Evolutionary conservation across 2,888 invertebrate species (phyloP), one percentile per base, ranked within the genome.

Genomic region (Bimastos eiseni): DNA sequence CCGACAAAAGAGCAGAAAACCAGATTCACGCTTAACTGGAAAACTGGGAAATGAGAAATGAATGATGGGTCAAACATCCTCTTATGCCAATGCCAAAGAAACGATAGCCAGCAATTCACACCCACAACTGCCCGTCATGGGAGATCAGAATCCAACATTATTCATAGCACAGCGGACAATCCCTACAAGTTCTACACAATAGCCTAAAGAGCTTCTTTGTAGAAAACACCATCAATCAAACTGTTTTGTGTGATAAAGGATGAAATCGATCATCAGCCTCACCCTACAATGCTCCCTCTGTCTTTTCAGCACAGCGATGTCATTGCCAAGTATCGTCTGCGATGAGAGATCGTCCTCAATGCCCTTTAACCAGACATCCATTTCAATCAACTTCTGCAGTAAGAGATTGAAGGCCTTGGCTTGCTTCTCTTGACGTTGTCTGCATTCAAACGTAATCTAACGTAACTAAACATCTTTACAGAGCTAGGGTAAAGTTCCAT

Each of bases 341-440:
- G 30, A 21, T 6, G 34, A 34, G 37, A 86, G 37, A 8, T 86
- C 86, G 24, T 86, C 86, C 24, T 86, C 86, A 19, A 86, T 34
- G 37, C 37, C 34, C 15, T 86, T 86, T 11, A 86, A 37, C 86
- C 86, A 86, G 24, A 86, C 37, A 24, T 86, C 86, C 34, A 86
- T 15, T 19, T 86, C 86, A 86, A 86, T 86, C 86, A 86, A 37
- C 24, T 86, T 86, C 86, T 86, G 86, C 86, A 86, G 86, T 5
- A 86, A 36, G 6, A 86, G 36, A 86, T 34, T 86, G 24, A 86
- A 86, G 86, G 86, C 86, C 36, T 86, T 86, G 24, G n/a, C 21
- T 86, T 86, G 86, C 86, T 86, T 86, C 86, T 86, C 86, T 17
- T 86, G 86, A 86, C 37, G 34, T 2, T 34, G 86, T 37, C 86